Evolutionary conservation across 2,888 invertebrate genomes (phyloP), one percentile per base, ranked within the genome.

Genomic region (Nudaria mundana): DNA sequence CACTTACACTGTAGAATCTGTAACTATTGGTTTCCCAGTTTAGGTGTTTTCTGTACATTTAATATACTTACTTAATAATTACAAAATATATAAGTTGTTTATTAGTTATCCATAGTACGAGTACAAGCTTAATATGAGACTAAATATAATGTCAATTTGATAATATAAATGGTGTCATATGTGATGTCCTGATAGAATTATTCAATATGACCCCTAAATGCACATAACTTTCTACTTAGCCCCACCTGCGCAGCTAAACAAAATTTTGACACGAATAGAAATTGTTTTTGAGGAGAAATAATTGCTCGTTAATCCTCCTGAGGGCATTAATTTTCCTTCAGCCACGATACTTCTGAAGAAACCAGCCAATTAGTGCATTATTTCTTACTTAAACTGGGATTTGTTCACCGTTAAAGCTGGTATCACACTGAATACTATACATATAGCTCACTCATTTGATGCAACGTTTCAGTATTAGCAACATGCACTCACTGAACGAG

Each of bases 281-380:
- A 75, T 67, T 60, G 68, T 75, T 77, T 78, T 81, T 81, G 63
- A 54, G 49, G 70, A 71, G 78, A 81, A 86, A 87, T 82, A 82
- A 85, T 81, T 76, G 74, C 74, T 64, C 64, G 56, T 77, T 86
- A 80, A 85, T 81, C 76, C 80, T 75, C 78, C 66, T 52, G 71
- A 54, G 74, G 71, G 78, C 76, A 83, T 81, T 84, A 76, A 81
- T 83, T 81, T 78, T 75, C 81, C 79, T 76, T 81, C 80, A 76
- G 66, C 73, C 73, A 60, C 73, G 63, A 81, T 80, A 73, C 69
- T 50, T 60, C 55, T 58, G 65, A 66, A 67, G 61, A 76, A 83
- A 81, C 77, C 77, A 60, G 58, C 74, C 78, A 84, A 83, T 81
- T 84, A 81, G 76, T 76, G 71, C 75, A 79, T 81, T 78, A 75